Base-by-base conservation (phyloP, 2,113 vertebrate genomes). In the Sylvilagus bachmani region DNA sequence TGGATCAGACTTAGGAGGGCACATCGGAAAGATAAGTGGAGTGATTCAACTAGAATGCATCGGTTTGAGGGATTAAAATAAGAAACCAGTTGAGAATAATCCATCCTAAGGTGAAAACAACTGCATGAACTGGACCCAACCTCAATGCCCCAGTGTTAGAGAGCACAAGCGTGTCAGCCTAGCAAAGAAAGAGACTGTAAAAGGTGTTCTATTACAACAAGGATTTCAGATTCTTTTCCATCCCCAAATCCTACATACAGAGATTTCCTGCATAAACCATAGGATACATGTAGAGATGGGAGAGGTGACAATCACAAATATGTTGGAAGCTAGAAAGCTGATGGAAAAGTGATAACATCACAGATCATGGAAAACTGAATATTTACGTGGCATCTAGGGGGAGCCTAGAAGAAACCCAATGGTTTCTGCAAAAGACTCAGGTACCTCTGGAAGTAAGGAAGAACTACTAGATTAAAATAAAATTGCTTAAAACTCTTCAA, bases 61-160 rank as follows among this genome's bases (percentile, higher is more conserved):
- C 19, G 19, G 13, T 29, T 77, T 90, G 53, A 70, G 31, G 29
- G 29, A 82, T 0, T 58, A 36, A 75, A 62, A 22, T 55, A 13
- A 95, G 36, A 82, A 86, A 62, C 38, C 64, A 87, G 69, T 70
- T 77, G 64, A 77, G 82, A 93, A 86, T 77, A 70, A 87, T 53
- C 81, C 53, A 90, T 25, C 29, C 27, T 77, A 27, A 75, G 53
- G 69, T 90, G 25, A 66, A 95, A 86, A 53, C n/a, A 86, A 53
- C n/a, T 77, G 33, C 81, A 55, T 87, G 70, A 92, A 33, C 29
- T 73, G 92, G 44, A 44, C 55, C 13, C 58, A 82, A 71, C n/a
- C 80, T 70, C 36, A 36, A 16, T 51, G 36, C 24, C 27, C 86
- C 38, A 6, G 49, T 70, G 69, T 70, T 75, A 64, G 29, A 81